Conservation (phyloP, 2,113 vertebrate genomes). For the Ursus arctos region DNA sequence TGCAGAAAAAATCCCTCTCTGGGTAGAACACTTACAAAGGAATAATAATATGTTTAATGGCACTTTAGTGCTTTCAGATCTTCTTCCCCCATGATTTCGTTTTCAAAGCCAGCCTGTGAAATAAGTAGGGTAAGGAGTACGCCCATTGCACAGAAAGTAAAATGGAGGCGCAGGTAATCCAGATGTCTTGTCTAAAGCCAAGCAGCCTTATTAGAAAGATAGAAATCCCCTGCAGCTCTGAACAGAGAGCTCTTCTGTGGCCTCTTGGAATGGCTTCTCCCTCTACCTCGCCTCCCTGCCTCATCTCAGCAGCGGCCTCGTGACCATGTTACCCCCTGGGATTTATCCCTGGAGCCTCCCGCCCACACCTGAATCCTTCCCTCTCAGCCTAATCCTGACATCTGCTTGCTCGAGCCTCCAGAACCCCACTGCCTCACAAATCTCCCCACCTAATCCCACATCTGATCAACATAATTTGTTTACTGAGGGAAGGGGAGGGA, state of each 20-base stretch:
- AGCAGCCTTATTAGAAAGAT: background rate
- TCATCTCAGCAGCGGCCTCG: background rate
- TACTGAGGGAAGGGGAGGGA: constrained; percentile 72
- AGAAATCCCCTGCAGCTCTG: background rate
- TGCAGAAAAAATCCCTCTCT: background rate
- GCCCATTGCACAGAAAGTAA: background rate
- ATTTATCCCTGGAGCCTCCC: background rate
- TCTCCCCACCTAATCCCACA: constrained; percentile 85
- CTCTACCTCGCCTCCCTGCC: background rate
- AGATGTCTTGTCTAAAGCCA: background rate
- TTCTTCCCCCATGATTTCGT: background rate
- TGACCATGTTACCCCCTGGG: background rate
- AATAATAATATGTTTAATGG: background rate
- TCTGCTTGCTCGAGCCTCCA: constrained; percentile 83
- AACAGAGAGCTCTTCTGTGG: constrained; percentile 51
- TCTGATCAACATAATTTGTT: constrained; percentile 86
- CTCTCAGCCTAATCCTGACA: constrained; percentile 77
- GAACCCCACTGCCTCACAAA: constrained; percentile 86
- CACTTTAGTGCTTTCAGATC: background rate
- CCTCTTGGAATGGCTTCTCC: constrained; percentile 60
- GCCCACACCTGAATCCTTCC: constrained; percentile 14
- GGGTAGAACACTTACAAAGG: background rate
- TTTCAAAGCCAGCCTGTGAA: background rate
- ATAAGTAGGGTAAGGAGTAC: background rate
- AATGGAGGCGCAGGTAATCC: background rate